These are phyloP conservation scores for Helicolenus hilgendorfi DNA, from an alignment of 2,797 vertebrate species.

Conservation along the genomic window DNA sequence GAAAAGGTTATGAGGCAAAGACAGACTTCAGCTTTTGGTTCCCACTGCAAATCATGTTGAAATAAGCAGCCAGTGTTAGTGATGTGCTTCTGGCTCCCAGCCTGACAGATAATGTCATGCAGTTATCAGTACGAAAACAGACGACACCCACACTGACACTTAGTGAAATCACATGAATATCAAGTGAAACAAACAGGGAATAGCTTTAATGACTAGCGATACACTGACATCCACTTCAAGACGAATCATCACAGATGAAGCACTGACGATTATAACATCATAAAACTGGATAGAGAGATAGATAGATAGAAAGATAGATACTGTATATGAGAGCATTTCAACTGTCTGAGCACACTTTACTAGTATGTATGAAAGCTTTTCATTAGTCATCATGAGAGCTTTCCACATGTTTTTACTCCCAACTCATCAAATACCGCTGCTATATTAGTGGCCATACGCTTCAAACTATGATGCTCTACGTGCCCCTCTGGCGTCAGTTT, in stretches of 20 bases:
- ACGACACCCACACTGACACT: background rate
- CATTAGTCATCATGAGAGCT: too few species aligned
- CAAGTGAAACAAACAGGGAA: background rate
- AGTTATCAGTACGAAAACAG: background rate
- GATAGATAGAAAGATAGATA: background rate
- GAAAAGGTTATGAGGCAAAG: background rate
- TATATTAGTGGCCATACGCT: background rate
- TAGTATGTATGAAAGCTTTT: too few species aligned
- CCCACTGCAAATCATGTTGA: background rate
- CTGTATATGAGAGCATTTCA: background rate
- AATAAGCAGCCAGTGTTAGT: background rate
- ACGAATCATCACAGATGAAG: background rate
- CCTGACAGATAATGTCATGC: background rate
- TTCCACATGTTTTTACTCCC: fast-evolving
- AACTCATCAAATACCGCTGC: too few species aligned
- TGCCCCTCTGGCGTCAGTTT: background rate
- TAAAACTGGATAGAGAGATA: background rate
- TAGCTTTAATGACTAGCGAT: background rate
- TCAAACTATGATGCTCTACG: background rate
- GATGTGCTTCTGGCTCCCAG: background rate
- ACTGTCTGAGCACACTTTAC: background rate
- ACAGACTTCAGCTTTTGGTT: background rate
- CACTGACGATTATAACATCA: background rate
- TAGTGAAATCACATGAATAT: background rate
- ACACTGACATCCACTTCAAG: background rate